Evolutionary conservation across 2,888 invertebrate species (phyloP).

Genomic region (Sussaba pulchella): DNA sequence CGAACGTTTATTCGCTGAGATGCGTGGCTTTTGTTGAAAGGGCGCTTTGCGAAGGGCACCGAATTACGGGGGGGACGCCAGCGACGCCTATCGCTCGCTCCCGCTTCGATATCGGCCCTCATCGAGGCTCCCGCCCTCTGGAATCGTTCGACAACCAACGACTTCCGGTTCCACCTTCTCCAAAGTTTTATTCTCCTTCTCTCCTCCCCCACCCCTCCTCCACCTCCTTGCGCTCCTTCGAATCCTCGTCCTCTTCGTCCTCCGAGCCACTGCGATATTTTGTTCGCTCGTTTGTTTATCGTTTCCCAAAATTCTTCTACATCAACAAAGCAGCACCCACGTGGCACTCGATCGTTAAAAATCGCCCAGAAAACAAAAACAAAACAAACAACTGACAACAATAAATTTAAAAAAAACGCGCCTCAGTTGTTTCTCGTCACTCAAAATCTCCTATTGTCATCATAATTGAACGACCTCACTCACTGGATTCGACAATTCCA

Average conservation of each 20-base stretch:
- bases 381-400: neutral
- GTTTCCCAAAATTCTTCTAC: neutral
- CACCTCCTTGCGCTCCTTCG: neutral
- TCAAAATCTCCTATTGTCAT: neutral
- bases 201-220: constrained; percentile 4
- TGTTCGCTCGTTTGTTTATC: neutral
- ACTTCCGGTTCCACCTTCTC: constrained; percentile 52
- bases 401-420: neutral
- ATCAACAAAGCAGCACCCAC: constrained; percentile 21
- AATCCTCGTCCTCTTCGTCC: constrained; percentile 17
- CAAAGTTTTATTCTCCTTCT: neutral
- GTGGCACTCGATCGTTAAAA: constrained; percentile 40
- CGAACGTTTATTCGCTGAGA: constrained; percentile 26
- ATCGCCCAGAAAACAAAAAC: neutral
- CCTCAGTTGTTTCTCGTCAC: constrained; percentile 15
- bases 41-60: too few relatives aligned
- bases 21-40: constrained; percentile 63
- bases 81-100: constrained; percentile 70
- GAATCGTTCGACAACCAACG: constrained; percentile 61
- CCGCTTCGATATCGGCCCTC: constrained; percentile 66
- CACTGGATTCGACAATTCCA: constrained; percentile 36
- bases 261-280: neutral
- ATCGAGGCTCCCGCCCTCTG: constrained; percentile 62
- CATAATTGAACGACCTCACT: neutral
- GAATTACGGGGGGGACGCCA: constrained; percentile 71